Evolutionary conservation across 2,113 vertebrate genomes (phyloP).

Genomic region (Pterocles orientalis): DNA sequence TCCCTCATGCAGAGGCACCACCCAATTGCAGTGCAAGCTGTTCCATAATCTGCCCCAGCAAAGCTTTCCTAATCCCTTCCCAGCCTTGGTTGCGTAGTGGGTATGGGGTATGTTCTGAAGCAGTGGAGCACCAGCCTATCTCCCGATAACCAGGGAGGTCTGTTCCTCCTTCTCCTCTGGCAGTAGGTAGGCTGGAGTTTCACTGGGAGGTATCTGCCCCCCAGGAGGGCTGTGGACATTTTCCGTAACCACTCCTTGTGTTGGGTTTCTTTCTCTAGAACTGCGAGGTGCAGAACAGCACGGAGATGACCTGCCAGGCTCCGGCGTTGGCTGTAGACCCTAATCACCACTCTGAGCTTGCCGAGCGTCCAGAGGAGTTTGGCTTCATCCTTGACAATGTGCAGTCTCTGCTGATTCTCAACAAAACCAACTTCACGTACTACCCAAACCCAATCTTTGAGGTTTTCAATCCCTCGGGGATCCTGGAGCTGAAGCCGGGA

Average conservation of each 20-base stretch:
- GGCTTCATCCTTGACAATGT: constrained; percentile 96
- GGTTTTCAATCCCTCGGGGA: constrained; percentile 86
- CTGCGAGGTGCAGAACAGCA: constrained; percentile 88
- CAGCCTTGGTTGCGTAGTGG: not conserved
- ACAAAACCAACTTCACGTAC: constrained; percentile 94
- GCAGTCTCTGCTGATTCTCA: constrained; percentile 89
- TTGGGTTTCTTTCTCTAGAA: constrained; percentile 67
- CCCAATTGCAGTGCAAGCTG: not conserved
- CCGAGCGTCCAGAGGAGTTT: constrained; percentile 91
- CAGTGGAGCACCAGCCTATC: not conserved
- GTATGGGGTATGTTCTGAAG: not conserved
- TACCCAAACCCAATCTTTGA: constrained; percentile 96
- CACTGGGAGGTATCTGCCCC: not conserved
- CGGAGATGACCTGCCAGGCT: constrained; percentile 92
- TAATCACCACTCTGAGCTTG: constrained; percentile 81
- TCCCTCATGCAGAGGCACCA: not conserved
- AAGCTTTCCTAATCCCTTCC: not conserved
- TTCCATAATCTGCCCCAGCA: not conserved
- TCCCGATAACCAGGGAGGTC: not conserved
- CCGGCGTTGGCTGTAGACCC: constrained; percentile 85
- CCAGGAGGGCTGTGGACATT: not conserved
- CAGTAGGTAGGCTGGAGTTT: not conserved
- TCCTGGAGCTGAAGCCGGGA: constrained; percentile 95
- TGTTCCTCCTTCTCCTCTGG: not conserved
- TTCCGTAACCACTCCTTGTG: not conserved